Conservation (phyloP, 2,888 invertebrate species). For the Congeria kusceri region DNA sequence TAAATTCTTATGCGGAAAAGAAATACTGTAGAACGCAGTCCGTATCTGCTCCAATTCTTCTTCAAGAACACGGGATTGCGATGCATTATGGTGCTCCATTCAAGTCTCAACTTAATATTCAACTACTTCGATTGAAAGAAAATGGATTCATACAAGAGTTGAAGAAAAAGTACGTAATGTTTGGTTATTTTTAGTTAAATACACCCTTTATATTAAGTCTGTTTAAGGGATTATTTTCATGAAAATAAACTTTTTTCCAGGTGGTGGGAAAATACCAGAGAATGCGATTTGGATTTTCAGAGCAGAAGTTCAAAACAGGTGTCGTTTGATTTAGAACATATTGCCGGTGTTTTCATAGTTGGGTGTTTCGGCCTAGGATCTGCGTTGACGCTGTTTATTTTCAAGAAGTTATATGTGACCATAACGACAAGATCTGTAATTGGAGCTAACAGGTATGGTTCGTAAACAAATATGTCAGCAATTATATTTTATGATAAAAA, state of each 20-base stretch:
- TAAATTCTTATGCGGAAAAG: constrained; percentile 75
- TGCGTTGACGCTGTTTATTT: constrained; percentile 74
- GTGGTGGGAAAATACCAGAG: constrained; percentile 80
- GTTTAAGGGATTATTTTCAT: too few species aligned
- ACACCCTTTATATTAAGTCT: too few species aligned
- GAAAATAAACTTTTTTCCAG: constrained; percentile 56
- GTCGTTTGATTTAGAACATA: constrained; percentile 75
- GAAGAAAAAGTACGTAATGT: constrained; percentile 75
- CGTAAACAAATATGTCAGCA: too few species aligned
- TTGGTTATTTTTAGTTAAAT: too few species aligned
- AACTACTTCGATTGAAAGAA: constrained; percentile 75
- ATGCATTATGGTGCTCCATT: constrained; percentile 75
- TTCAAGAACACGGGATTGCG: constrained; percentile 80
- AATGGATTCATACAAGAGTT: constrained; percentile 68
- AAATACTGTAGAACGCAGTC: constrained; percentile 73
- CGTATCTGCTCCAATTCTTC: constrained; percentile 73
- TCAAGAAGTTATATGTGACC: constrained; percentile 76
- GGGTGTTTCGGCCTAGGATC: constrained; percentile 75
- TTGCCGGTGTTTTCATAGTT: constrained; percentile 81
- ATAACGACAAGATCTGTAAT: too few species aligned
- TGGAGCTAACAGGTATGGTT: too few species aligned
- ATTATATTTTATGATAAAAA: too few species aligned
- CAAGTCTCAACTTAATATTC: constrained; percentile 78
- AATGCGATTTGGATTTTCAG: constrained; percentile 67
- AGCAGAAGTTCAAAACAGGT: constrained; percentile 66